phyloP scores from a whole-genome alignment of 64 coral and sea anemone species.

The Stichodactyla helianthus region DNA sequence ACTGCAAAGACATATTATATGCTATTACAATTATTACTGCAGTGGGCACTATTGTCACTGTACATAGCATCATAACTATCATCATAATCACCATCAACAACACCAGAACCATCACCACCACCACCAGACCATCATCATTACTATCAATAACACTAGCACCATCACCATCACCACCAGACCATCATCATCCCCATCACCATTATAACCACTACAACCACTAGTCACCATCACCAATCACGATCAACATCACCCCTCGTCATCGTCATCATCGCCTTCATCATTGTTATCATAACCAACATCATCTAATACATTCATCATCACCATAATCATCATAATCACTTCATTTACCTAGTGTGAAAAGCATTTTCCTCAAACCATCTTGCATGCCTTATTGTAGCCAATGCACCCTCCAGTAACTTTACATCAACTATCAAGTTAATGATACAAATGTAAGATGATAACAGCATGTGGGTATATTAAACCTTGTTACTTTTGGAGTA shows the following conservation, averaged over 20 bases:
- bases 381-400: constrained; percentile 93
- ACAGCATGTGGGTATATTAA: background rate
- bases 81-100: too few relatives aligned
- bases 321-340: background rate
- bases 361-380: constrained; percentile 99
- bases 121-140: background rate
- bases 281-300: background rate
- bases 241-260: background rate
- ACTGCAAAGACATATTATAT: constrained; percentile 34
- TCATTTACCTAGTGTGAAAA: constrained; percentile 87
- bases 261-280: background rate
- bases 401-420: constrained; percentile 86
- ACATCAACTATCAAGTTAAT: constrained; percentile 77
- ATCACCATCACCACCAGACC: too few relatives aligned
- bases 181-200: too few relatives aligned
- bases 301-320: background rate
- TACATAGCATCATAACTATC: too few relatives aligned
- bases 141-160: too few relatives aligned
- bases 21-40: background rate
- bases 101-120: too few relatives aligned
- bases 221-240: background rate
- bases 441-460: background rate
- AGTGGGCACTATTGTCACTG: background rate
- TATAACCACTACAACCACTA: too few relatives aligned
- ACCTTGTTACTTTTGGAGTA: too few relatives aligned